Evolutionary conservation across 2,888 invertebrate genomes (phyloP).

Genomic region (Conus canariensis): DNA sequence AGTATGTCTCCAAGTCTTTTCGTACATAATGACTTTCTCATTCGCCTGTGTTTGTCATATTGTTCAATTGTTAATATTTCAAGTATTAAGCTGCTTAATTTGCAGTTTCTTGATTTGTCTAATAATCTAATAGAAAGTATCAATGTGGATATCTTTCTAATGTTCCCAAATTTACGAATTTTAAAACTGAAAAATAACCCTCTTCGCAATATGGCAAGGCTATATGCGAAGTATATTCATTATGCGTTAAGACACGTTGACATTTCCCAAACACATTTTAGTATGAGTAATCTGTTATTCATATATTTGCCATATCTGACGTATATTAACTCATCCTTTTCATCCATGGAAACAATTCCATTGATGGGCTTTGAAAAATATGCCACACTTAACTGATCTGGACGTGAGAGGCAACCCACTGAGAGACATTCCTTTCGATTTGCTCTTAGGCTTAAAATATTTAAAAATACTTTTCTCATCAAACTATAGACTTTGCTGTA

Average conservation of each 20-base stretch:
- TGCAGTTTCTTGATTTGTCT: not conserved
- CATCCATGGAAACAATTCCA: not conserved
- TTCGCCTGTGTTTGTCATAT: not conserved
- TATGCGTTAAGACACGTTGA: not conserved
- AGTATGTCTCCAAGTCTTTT: not conserved
- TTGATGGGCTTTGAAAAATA: not conserved
- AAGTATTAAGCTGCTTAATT: not conserved
- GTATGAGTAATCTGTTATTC: not conserved
- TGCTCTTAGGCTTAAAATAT: not conserved
- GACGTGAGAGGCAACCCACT: not conserved
- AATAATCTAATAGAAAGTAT: not conserved
- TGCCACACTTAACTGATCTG: not conserved
- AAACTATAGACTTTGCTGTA: conserved; percentile 29
- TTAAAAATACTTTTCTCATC: not conserved
- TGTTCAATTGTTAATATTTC: not conserved
- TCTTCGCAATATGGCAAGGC: not conserved
- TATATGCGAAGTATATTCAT: not conserved
- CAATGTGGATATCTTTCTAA: not conserved
- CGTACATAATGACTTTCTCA: not conserved
- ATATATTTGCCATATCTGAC: not conserved
- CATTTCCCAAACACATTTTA: not conserved
- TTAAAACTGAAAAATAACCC: not conserved
- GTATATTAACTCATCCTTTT: not conserved
- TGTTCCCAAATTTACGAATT: not conserved
- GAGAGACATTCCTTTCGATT: not conserved